These are phyloP conservation scores for Callithrix jacchus DNA, from an alignment of 2,113 vertebrate genomes.

Conservation along the genomic window DNA sequence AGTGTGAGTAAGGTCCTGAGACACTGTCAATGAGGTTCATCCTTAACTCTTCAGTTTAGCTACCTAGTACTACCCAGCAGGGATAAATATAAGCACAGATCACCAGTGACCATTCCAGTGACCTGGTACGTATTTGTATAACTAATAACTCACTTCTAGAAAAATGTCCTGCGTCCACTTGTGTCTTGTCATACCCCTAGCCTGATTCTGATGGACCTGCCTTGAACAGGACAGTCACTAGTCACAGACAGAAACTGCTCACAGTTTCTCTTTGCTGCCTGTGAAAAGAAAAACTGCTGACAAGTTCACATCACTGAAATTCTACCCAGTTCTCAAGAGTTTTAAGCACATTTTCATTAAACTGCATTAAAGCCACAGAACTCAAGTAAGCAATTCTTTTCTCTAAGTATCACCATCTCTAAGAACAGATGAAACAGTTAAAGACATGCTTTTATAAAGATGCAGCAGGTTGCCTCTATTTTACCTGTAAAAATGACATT, in stretches of 20 bases:
- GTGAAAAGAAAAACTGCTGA: conserved; percentile 53
- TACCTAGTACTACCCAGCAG: not conserved
- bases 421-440: conserved; percentile 46
- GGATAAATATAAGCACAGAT: conserved; percentile 31
- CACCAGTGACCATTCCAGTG: not conserved
- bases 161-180: conserved; percentile 36
- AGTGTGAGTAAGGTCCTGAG: not conserved
- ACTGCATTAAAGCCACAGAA: not conserved
- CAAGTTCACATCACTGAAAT: conserved; percentile 46
- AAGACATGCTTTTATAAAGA: conserved; percentile 58
- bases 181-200: conserved; percentile 59
- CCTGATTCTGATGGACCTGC: conserved; percentile 47
- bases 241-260: not conserved
- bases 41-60: conserved; percentile 29
- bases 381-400: not conserved
- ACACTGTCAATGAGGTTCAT: not conserved
- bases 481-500: conserved; percentile 50
- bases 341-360: conserved; percentile 34
- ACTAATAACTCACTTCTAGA: conserved; percentile 32
- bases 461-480: not conserved
- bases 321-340: conserved; percentile 36
- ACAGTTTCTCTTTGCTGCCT: conserved; percentile 17
- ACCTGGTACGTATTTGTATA: conserved; percentile 27
- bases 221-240: conserved; percentile 46
- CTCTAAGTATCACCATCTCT: not conserved